phyloP scores from a whole-genome alignment of 2,888 invertebrate species.

The Hydrotaea diabolus region DNA sequence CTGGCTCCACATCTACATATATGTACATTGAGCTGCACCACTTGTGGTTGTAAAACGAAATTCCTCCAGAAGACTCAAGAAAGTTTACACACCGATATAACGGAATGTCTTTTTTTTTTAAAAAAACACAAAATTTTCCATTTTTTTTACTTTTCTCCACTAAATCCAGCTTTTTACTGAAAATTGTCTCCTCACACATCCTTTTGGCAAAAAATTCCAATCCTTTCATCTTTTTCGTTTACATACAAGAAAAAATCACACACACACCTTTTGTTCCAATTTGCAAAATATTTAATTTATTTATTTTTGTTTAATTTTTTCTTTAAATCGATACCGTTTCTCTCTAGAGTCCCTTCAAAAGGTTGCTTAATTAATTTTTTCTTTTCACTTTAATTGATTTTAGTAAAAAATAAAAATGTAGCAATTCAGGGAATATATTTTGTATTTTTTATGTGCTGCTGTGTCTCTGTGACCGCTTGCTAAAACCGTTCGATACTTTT shows the following conservation, averaged over 20 bases:
- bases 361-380: conserved; percentile 31
- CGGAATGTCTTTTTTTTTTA: conserved; percentile 2
- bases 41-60: conserved; percentile 51
- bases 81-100: conserved; percentile 9
- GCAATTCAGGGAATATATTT: conserved; percentile 15
- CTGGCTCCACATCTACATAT: conserved; percentile 34
- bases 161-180: not conserved
- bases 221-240: not conserved
- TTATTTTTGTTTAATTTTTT: no score
- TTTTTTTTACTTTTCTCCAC: not conserved
- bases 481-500: conserved; percentile 76
- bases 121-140: not conserved
- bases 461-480: conserved; percentile 72
- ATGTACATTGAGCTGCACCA: conserved; percentile 52
- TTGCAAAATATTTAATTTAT: not conserved
- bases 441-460: conserved; percentile 52
- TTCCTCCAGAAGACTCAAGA: conserved; percentile 48
- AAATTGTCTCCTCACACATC: no score
- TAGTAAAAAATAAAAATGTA: not conserved
- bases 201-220: not conserved
- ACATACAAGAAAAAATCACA: conserved; percentile 5
- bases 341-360: no score
- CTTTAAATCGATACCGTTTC: not conserved
- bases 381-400: not conserved
- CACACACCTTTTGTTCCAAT: conserved; percentile 47